Evolutionary conservation across 2,888 invertebrate genomes (phyloP).

Genomic region (Piscicola geometra): DNA sequence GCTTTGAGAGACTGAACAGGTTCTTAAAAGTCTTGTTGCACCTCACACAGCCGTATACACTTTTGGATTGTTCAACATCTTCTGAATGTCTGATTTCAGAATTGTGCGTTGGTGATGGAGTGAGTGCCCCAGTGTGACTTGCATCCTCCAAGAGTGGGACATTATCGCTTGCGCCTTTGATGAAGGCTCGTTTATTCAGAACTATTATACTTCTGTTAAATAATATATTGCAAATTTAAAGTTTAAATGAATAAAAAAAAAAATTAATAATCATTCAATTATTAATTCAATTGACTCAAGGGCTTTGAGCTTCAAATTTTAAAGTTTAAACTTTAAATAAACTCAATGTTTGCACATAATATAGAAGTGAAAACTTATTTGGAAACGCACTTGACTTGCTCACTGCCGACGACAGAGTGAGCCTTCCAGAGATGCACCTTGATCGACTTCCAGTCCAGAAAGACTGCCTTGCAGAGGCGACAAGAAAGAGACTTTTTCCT

Average conservation of each 20-base stretch:
- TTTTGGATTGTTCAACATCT: neutral
- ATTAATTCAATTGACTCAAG: too few relatives aligned
- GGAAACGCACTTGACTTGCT: constrained; percentile 12
- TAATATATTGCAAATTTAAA: too few relatives aligned
- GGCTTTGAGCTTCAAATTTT: too few relatives aligned
- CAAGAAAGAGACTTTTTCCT: constrained; percentile 15
- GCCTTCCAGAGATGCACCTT: constrained; percentile 35
- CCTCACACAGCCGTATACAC: constrained; percentile 12
- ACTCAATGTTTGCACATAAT: neutral
- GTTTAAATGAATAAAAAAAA: too few relatives aligned
- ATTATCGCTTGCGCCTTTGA: neutral
- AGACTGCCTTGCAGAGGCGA: constrained; percentile 27
- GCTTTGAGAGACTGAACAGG: constrained; percentile 28
- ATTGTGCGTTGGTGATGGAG: neutral
- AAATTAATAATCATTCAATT: too few relatives aligned
- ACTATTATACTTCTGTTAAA: neutral
- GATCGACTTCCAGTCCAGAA: constrained; percentile 24
- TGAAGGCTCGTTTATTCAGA: neutral
- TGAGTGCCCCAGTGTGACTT: too few relatives aligned
- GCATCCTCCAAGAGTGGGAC: neutral
- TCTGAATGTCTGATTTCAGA: neutral
- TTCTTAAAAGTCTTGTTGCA: constrained; percentile 36
- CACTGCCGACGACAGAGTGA: constrained; percentile 20
- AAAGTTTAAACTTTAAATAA: neutral
- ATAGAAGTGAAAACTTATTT: neutral